Evolutionary conservation across 2,888 invertebrate genomes (phyloP), one percentile per base, ranked within the genome.

Genomic region (Agonopterix heracliana): DNA sequence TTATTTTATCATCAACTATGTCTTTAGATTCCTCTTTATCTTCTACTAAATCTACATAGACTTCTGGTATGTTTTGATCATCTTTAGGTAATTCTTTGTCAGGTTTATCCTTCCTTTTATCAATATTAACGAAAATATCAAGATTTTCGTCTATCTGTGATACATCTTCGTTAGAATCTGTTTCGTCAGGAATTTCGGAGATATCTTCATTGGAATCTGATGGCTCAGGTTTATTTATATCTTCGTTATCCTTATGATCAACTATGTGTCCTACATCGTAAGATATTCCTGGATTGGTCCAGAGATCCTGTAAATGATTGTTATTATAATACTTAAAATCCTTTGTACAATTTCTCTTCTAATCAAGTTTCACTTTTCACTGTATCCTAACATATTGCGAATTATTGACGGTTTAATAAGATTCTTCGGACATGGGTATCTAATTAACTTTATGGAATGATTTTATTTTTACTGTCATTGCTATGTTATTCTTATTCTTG

Each of bases 291-390:
- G 47, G 42, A 3, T 42, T 11, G n/a, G 9, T 47, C 47, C 47
- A 53, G 42, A 58, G 12, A 34, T 54, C 46, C 58, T 58, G 52
- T 8, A 48, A 55, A 41, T 48, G 5, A 26, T 26, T 17, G 2
- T 17, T 17, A 17, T 17, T 17, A 14, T 17, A 17, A 17, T 17
- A 17, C 17, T 17, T 2, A 3, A 17, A 1, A 17, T 4, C 17
- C 17, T 17, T 17, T 17, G 17, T 17, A 17, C 17, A 17, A 2
- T 17, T 17, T 17, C 3, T 17, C 17, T 17, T 3, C 17, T 17
- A 3, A 17, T 3, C 2, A 17, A 17, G 17, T 3, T 17, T 17
- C 4, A 17, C 3, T 17, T 17, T 17, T 17, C 17, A 4, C 17
- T 3, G 2, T 17, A 17, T 17, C 17, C 17, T 17, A 17, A 3